Evolutionary conservation across 1,140 invertebrate genomes (phyloP).

Genomic region (Papilio polyxenes): DNA sequence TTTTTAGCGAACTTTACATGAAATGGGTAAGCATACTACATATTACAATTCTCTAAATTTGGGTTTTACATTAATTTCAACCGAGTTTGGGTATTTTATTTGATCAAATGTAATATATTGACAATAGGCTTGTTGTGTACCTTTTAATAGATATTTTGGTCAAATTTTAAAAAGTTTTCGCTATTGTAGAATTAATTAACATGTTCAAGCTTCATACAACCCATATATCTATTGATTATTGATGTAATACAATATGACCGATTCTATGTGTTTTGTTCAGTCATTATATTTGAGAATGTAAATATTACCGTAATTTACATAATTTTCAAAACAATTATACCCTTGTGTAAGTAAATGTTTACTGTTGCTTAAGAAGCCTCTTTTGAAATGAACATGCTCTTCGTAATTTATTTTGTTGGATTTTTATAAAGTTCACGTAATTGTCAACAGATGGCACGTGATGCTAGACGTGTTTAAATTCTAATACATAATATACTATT

Average conservation of each 20-base stretch:
- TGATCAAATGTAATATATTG: conserved; percentile 14
- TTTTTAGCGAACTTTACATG: conserved; percentile 52
- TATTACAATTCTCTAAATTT: neutral
- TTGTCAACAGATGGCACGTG: conserved; percentile 50
- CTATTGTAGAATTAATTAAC: neutral
- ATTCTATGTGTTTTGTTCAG: neutral
- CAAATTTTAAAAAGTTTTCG: neutral
- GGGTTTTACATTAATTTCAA: neutral
- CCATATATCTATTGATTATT: neutral
- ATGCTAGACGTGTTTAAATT: neutral
- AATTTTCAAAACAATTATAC: neutral
- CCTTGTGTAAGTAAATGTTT: neutral
- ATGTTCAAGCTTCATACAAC: neutral
- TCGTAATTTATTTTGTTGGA: conserved; percentile 22
- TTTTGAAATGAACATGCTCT: conserved; percentile 14
- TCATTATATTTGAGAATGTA: neutral
- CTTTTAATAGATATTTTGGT: conserved; percentile 29
- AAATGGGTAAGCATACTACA: conserved; percentile 64
- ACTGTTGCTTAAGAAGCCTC: neutral
- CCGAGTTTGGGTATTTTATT: neutral
- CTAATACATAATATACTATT: too few relatives aligned
- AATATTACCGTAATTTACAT: neutral
- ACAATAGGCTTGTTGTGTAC: conserved; percentile 27
- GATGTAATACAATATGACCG: neutral
- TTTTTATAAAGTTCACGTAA: conserved; percentile 38